A percentile compares a stretch with the other conserved stretches of the same genome.
phyloP scores from a whole-genome alignment of 2,797 vertebrate species.

The Xenops minutus region DNA sequence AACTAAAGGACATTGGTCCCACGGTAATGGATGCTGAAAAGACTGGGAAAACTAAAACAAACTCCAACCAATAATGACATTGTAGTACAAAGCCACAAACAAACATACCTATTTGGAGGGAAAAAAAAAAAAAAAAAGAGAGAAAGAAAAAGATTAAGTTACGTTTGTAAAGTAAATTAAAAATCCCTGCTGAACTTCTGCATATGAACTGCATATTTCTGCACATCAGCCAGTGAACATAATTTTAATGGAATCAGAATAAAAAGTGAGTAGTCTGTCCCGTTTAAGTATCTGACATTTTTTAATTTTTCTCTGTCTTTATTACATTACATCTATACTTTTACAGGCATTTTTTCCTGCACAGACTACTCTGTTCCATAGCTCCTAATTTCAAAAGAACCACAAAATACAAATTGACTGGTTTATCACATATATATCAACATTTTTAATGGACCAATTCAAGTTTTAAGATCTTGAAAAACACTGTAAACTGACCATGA shows the following conservation, averaged over 20 bases:
- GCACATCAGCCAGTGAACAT: neutral
- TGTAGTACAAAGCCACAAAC: constrained; percentile 97
- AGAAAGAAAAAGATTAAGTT: neutral
- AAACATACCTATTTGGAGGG: constrained; percentile 87
- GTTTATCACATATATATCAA: neutral
- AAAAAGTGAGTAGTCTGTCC: neutral
- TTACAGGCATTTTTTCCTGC: neutral
- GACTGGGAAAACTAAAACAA: constrained; percentile 98
- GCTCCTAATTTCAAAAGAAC: neutral
- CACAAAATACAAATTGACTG: neutral
- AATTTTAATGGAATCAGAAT: neutral
- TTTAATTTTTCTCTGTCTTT: neutral
- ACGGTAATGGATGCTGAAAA: constrained; percentile 94
- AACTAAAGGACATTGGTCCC: constrained; percentile 93
- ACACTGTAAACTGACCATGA: neutral
- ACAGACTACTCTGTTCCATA: neutral
- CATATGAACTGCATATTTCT: neutral
- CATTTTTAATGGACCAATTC: neutral
- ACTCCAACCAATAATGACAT: constrained; percentile 98
- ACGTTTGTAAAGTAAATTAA: neutral
- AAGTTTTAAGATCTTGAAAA: neutral
- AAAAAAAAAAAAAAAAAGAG: neutral
- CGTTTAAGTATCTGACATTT: neutral
- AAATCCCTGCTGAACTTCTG: neutral
- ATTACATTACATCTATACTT: neutral